Evolutionary conservation across 2,888 invertebrate genomes (phyloP).

Genomic region (Polymixis flavicincta): DNA sequence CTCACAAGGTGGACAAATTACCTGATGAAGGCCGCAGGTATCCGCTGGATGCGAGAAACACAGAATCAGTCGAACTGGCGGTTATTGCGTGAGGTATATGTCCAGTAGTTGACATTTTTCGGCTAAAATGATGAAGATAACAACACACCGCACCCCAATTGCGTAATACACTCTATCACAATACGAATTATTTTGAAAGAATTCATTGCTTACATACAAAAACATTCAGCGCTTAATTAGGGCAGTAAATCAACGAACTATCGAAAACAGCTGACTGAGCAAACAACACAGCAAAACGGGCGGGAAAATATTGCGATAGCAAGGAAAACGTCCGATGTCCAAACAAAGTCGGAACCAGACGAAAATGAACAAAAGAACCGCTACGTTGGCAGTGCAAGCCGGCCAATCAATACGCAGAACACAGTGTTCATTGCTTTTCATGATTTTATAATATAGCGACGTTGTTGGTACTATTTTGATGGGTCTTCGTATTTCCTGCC

Average conservation of each 20-base stretch:
- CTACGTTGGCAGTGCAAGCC: slow-evolving; percentile 58
- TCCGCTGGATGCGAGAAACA: no score
- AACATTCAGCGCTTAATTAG: slow-evolving; percentile 47
- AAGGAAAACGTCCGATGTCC: slow-evolving; percentile 50
- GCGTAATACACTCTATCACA: no score
- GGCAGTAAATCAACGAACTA: slow-evolving; percentile 61
- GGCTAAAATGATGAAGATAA: no score
- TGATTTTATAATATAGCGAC: slow-evolving; percentile 10
- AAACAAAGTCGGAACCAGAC: slow-evolving; percentile 58
- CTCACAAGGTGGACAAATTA: no score
- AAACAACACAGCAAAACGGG: slow-evolving; percentile 44
- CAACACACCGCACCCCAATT: no score
- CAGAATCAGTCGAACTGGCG: no score
- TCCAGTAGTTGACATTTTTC: no score
- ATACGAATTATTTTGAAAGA: no score
- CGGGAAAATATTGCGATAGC: slow-evolving; percentile 55
- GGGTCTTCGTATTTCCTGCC: neutral
- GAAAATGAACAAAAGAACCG: slow-evolving; percentile 60
- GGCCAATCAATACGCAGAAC: slow-evolving; percentile 54
- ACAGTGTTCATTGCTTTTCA: neutral
- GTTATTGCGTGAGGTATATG: no score
- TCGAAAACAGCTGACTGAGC: slow-evolving; percentile 42
- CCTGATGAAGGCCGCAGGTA: no score
- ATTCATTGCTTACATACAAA: no score
- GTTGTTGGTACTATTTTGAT: neutral